Evolutionary conservation across 1,140 invertebrate species (phyloP).

Genomic region (Bacillus rossius): DNA sequence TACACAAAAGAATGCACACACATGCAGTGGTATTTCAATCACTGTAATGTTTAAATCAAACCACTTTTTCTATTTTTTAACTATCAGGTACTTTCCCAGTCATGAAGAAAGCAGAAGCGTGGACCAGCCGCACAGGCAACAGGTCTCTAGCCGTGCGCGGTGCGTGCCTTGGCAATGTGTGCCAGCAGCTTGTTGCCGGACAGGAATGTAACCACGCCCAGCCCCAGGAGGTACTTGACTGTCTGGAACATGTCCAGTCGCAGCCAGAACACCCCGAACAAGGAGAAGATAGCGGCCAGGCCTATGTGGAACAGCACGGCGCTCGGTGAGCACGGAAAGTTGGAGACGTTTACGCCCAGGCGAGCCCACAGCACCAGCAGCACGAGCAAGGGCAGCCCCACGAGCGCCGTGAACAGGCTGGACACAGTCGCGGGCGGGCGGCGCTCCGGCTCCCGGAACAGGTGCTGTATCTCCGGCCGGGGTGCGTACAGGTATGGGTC

Average conservation of each 20-base stretch:
- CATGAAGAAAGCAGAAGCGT: too few species aligned
- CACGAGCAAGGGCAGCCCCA: slow-evolving; percentile 73
- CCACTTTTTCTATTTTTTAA: too few species aligned
- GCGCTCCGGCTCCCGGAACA: slow-evolving; percentile 89
- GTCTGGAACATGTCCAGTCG: slow-evolving; percentile 94
- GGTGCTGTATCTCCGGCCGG: slow-evolving; percentile 86
- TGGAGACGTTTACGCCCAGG: slow-evolving; percentile 84
- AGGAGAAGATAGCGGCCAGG: slow-evolving; percentile 70
- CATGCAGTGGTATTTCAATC: too few species aligned
- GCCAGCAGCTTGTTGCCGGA: slow-evolving; percentile 86
- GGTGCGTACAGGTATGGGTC: slow-evolving; percentile 46
- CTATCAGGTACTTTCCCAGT: too few species aligned
- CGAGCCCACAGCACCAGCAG: slow-evolving; percentile 84
- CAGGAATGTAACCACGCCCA: slow-evolving; percentile 84
- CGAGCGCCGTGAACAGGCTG: slow-evolving; percentile 83
- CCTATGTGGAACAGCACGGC: slow-evolving; percentile 85
- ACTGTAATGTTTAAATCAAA: too few species aligned
- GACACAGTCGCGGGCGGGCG: slow-evolving; percentile 83
- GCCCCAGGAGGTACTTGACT: slow-evolving; percentile 78
- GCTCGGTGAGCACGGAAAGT: slow-evolving; percentile 71
- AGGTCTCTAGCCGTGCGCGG: slow-evolving; percentile 27
- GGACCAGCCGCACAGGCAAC: too few species aligned
- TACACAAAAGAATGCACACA: too few species aligned
- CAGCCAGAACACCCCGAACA: slow-evolving; percentile 90
- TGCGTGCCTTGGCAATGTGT: slow-evolving; percentile 53